Evolutionary conservation across 2,888 invertebrate genomes (phyloP).

Genomic region (Conchocele bisecta): DNA sequence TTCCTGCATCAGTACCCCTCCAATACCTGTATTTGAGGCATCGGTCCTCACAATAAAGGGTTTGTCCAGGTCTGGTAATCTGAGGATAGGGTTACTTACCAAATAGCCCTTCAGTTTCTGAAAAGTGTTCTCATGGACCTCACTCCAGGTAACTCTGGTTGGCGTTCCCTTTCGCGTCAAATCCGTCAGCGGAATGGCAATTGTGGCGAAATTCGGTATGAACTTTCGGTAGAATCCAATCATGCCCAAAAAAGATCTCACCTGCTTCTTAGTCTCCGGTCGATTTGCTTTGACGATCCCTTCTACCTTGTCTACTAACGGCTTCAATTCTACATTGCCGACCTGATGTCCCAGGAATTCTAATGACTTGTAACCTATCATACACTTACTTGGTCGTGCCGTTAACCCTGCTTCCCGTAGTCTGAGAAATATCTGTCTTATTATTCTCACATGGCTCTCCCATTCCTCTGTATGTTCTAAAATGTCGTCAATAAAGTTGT

Average conservation of each 20-base stretch:
- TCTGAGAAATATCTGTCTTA: neutral
- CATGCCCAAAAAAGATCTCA: neutral
- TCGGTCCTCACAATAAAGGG: constrained; percentile 49
- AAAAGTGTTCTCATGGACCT: neutral
- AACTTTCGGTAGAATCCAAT: neutral
- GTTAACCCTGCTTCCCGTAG: neutral
- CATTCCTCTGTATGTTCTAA: too few relatives aligned
- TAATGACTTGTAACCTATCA: too few relatives aligned
- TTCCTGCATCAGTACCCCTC: constrained; percentile 54
- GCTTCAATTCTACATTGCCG: neutral
- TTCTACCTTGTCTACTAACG: neutral
- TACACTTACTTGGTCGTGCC: neutral
- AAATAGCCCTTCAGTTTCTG: neutral
- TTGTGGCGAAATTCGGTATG: neutral
- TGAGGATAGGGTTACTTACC: neutral
- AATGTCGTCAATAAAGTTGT: too few relatives aligned
- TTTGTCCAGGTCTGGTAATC: constrained; percentile 28
- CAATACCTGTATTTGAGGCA: constrained; percentile 51
- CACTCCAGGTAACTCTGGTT: neutral
- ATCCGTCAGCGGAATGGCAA: neutral
- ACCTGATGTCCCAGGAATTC: neutral
- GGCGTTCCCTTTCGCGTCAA: neutral
- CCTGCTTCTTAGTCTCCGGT: neutral
- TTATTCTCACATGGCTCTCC: neutral
- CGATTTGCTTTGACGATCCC: neutral